Conservation (phyloP, 2,888 invertebrate species). For the Phytoseiulus persimilis region DNA sequence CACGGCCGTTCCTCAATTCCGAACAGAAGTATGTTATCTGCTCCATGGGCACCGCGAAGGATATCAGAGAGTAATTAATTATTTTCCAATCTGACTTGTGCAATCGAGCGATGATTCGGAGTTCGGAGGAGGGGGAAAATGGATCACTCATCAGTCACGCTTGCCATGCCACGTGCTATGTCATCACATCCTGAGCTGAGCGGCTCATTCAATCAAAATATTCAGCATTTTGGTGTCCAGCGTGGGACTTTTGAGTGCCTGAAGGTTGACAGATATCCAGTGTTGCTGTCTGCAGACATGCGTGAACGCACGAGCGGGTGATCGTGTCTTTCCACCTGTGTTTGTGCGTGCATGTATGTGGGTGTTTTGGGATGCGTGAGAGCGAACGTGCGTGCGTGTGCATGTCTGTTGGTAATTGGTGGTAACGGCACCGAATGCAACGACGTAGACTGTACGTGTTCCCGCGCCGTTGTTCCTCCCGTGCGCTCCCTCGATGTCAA, state of each 20-base stretch:
- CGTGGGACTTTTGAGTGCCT: background rate
- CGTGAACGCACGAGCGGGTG: background rate
- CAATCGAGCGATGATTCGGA: too few relatives aligned
- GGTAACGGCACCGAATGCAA: background rate
- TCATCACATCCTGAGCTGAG: background rate
- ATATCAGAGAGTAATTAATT: too few relatives aligned
- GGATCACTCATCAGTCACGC: background rate
- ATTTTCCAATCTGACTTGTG: too few relatives aligned
- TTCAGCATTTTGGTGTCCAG: background rate
- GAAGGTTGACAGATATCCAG: background rate
- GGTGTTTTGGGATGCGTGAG: slow-evolving; percentile 13
- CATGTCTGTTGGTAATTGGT: slow-evolving; percentile 5
- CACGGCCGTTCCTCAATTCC: too few relatives aligned
- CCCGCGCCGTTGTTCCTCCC: background rate
- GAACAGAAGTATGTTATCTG: too few relatives aligned
- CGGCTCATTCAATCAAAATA: background rate
- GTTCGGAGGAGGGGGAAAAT: too few relatives aligned
- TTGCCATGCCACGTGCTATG: background rate
- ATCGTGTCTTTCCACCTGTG: slow-evolving; percentile 11
- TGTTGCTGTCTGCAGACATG: background rate
- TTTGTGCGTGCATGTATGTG: slow-evolving; percentile 49
- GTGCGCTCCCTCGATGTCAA: too few relatives aligned
- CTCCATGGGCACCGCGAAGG: too few relatives aligned
- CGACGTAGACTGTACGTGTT: background rate
- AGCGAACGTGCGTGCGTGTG: background rate